Conservation (phyloP, 2,888 invertebrate species). For the Chrysodeixis includens region DNA sequence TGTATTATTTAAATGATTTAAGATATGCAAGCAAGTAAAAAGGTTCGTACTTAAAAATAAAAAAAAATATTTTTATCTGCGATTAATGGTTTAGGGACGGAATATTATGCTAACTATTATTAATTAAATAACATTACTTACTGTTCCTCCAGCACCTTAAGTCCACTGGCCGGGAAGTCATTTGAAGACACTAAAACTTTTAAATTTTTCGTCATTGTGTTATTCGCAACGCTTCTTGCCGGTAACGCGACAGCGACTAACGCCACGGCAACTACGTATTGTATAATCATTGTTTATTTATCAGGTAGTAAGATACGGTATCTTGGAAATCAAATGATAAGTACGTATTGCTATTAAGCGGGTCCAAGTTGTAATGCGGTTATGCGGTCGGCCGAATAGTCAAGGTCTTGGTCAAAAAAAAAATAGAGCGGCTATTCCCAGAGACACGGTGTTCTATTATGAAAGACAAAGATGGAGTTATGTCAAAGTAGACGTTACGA, state of each 20-base stretch:
- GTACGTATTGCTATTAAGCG: constrained; percentile 43
- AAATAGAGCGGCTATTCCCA: constrained; percentile 35
- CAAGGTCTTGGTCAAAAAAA: constrained; percentile 57
- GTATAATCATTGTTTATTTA: constrained; percentile 57
- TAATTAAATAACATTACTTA: constrained; percentile 76
- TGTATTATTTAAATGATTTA: no score
- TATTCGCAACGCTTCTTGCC: constrained; percentile 53
- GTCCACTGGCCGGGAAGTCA: constrained; percentile 91
- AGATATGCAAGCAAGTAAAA: not conserved
- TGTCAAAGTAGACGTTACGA: not conserved
- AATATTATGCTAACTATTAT: not conserved
- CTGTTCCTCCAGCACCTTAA: constrained; percentile 91
- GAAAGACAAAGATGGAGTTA: constrained; percentile 7
- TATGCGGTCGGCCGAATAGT: constrained; percentile 41
- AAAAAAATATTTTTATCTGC: not conserved
- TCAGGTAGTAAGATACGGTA: constrained; percentile 43
- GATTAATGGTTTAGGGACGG: not conserved
- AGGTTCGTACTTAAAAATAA: no score
- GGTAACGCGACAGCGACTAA: constrained; percentile 62
- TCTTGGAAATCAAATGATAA: constrained; percentile 49
- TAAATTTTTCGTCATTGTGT: constrained; percentile 79
- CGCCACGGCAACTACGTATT: constrained; percentile 45
- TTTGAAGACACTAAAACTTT: constrained; percentile 93
- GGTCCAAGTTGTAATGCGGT: constrained; percentile 38
- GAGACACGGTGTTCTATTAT: not conserved